Conservation (phyloP, 2,797 vertebrate genomes). For the Sebastes ruberrimus region DNA sequence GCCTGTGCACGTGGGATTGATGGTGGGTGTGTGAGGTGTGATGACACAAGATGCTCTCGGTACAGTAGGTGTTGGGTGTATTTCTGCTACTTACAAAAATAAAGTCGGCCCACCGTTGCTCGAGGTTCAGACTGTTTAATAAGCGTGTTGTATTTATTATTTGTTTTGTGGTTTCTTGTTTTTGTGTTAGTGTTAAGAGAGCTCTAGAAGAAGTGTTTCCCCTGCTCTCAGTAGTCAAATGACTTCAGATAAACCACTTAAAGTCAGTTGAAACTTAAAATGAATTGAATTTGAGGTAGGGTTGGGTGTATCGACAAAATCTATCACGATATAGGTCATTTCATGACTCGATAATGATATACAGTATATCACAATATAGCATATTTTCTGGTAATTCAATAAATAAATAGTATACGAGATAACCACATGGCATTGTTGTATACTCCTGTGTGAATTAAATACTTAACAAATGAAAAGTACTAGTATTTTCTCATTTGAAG, state of each 20-base stretch:
- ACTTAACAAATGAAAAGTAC: too few relatives aligned
- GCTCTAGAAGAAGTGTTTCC: neutral
- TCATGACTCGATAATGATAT: too few relatives aligned
- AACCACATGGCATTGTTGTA: too few relatives aligned
- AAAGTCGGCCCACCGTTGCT: neutral
- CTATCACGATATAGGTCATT: too few relatives aligned
- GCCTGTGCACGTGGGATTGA: conserved; percentile 2
- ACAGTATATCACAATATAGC: too few relatives aligned
- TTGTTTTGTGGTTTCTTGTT: neutral
- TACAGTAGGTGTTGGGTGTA: neutral
- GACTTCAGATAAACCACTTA: neutral
- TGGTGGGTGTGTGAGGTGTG: neutral
- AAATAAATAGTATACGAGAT: too few relatives aligned
- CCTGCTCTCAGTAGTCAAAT: neutral
- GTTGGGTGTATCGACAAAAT: too few relatives aligned
- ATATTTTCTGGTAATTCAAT: too few relatives aligned
- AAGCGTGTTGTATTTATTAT: neutral
- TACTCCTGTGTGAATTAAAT: too few relatives aligned
- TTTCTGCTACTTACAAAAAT: neutral
- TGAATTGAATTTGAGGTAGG: neutral
- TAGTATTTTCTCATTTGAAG: too few relatives aligned
- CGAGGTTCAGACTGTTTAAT: neutral
- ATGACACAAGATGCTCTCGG: neutral
- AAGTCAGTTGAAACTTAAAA: neutral
- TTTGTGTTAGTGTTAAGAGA: neutral